Evolutionary conservation across 2,888 invertebrate genomes (phyloP).

Genomic region (Mayetiola destructor): DNA sequence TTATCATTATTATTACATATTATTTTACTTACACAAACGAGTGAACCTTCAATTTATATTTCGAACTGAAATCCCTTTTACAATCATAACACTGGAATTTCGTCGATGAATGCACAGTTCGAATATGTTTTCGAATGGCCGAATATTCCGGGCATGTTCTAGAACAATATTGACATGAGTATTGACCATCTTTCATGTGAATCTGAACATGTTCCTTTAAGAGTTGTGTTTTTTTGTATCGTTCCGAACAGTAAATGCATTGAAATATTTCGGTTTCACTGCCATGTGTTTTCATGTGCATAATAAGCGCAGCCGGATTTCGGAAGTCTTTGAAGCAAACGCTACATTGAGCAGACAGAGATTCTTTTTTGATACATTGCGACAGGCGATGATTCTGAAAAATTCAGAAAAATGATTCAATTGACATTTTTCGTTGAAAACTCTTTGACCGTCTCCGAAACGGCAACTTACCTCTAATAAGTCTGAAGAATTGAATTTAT

Average conservation of each 20-base stretch:
- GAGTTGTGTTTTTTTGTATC: slow-evolving; percentile 48
- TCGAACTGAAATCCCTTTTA: slow-evolving; percentile 42
- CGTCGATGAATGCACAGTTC: slow-evolving; percentile 54
- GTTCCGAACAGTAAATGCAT: slow-evolving; percentile 56
- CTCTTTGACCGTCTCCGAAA: no score
- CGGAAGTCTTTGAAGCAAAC: slow-evolving; percentile 51
- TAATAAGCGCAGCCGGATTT: slow-evolving; percentile 55
- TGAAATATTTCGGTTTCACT: slow-evolving; percentile 27
- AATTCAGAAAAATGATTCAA: slow-evolving; percentile 15
- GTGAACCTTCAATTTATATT: slow-evolving; percentile 13
- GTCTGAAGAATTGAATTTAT: no score
- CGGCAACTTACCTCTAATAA: no score
- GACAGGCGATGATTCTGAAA: slow-evolving; percentile 46
- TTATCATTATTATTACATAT: no score
- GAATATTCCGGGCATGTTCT: slow-evolving; percentile 54
- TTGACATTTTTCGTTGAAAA: no score
- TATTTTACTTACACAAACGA: slow-evolving; percentile 3
- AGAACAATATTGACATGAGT: slow-evolving; percentile 53
- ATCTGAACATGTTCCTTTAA: slow-evolving; percentile 51
- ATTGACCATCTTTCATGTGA: slow-evolving; percentile 49
- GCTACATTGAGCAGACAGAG: slow-evolving; percentile 53
- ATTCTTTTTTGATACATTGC: slow-evolving; percentile 46
- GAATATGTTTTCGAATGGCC: slow-evolving; percentile 56
- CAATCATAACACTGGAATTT: slow-evolving; percentile 54
- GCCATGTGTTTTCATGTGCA: slow-evolving; percentile 54